phyloP scores from a whole-genome alignment of 2,113 vertebrate species.

The Rhea pennata region DNA sequence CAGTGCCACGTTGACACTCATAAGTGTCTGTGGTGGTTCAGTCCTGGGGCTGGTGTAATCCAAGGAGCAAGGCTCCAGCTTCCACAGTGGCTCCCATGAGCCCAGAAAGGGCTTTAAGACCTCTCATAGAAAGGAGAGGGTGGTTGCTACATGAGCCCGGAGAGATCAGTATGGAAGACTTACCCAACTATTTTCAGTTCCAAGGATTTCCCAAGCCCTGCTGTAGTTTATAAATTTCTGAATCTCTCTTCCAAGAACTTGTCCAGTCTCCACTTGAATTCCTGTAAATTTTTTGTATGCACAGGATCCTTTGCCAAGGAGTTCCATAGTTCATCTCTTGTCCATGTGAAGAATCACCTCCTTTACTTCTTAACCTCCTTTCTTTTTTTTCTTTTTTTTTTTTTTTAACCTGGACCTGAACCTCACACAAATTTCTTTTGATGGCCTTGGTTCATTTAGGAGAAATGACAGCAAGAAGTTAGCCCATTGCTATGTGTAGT shows the following conservation, averaged over 20 bases:
- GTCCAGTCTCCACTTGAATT: not conserved
- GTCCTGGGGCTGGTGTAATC: not conserved
- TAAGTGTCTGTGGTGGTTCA: not conserved
- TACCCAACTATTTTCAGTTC: not conserved
- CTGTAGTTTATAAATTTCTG: not conserved
- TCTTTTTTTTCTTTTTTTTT: not conserved
- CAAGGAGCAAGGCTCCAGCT: not conserved
- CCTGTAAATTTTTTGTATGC: not conserved
- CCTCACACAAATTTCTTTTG: not conserved
- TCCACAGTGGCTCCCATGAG: fast-evolving
- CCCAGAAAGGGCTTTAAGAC: not conserved
- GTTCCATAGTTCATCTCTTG: not conserved
- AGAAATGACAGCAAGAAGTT: not conserved
- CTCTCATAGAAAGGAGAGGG: not conserved
- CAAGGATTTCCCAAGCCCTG: not conserved
- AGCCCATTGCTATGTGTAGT: not conserved
- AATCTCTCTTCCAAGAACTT: not conserved
- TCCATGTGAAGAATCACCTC: not conserved
- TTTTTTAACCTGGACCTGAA: not conserved
- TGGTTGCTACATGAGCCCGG: not conserved
- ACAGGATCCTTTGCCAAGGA: not conserved
- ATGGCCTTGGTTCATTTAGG: not conserved
- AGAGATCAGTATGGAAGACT: not conserved
- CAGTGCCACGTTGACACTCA: fast-evolving
- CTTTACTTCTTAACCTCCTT: not conserved